Evolutionary conservation across 2,888 invertebrate species (phyloP), one percentile per base, ranked within the genome.

Genomic region (Lordiphosa andalusiaca): DNA sequence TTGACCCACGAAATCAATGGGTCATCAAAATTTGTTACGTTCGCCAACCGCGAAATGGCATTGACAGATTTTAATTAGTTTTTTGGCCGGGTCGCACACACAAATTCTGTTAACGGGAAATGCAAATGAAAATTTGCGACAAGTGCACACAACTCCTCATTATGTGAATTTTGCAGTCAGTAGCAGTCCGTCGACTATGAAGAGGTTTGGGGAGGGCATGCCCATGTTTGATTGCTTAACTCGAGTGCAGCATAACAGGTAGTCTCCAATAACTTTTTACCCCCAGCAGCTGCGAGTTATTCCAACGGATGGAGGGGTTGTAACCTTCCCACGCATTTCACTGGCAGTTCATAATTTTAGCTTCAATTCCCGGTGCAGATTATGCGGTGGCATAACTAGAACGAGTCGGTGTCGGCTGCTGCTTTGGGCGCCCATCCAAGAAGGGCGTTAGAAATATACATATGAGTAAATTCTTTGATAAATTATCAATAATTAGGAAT

Each of bases 311-410:
- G 33, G 16, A 33, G 44, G 42, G 44, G 49, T 37, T 46, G 38
- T 37, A 49, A 19, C 49, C 30, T 73, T 86, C 86, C 84, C 86
- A 86, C 86, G 85, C 76, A 65, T 62, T 72, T 78, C 71, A 71
- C 69, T 77, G 66, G 50, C 71, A 73, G 51, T 65, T 66, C 67
- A 63, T 71, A 73, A 85, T 74, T 74, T 76, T 44, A 50, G 52
- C 38, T 38, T 53, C 44, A 25, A 55, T 36, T 54, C 37, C 21
- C 44, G 55, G 35, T 63, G 64, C 70, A 48, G 44, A 21, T 55
- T 60, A 63, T 39, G 39, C 16, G 13, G 6, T 10, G 10, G 30
- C 30, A 30, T 30, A 30, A 30, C 30, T 10, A 30, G 30, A 30
- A 4, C 3, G 30, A 30, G 10, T 3, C 30, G 3, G 30, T 30